A percentile compares a stretch with the other conserved stretches of the same genome.
Evolutionary conservation across 2,797 vertebrate species (phyloP).

Genomic region (Rhabdophis nuchalis): DNA sequence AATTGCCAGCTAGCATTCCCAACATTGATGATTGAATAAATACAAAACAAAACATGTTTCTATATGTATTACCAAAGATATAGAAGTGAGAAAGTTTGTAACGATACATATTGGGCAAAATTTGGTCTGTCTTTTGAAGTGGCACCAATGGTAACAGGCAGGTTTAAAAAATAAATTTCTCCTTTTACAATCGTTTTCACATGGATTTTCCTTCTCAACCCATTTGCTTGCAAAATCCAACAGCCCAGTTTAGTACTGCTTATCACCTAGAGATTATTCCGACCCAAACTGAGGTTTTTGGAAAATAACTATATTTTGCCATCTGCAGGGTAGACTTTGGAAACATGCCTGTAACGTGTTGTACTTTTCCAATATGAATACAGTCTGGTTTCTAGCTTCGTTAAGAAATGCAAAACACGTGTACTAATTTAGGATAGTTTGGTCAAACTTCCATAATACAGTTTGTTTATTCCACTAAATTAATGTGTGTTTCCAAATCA

Average conservation of each 20-base stretch:
- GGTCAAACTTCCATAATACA: neutral
- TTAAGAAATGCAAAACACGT: neutral
- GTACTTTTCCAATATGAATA: neutral
- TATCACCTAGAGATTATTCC: conserved; percentile 4
- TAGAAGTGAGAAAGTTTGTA: neutral
- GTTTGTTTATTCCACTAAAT: neutral
- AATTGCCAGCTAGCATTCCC: neutral
- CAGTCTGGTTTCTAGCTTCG: neutral
- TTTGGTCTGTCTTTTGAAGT: neutral
- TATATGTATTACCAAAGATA: neutral
- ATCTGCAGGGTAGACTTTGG: neutral
- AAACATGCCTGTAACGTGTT: conserved; percentile 7
- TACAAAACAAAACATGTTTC: neutral
- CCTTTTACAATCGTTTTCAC: neutral
- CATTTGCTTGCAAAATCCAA: neutral
- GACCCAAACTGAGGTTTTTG: neutral
- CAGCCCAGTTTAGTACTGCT: neutral
- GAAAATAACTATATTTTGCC: neutral
- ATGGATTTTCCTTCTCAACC: neutral
- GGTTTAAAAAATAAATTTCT: neutral
- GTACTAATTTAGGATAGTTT: neutral
- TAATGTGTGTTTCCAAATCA: neutral
- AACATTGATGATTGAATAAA: neutral
- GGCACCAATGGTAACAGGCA: neutral
- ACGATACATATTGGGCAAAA: neutral